Base-by-base conservation (phyloP, 1,140 invertebrate genomes). In the Bathynomus jamesi region DNA sequence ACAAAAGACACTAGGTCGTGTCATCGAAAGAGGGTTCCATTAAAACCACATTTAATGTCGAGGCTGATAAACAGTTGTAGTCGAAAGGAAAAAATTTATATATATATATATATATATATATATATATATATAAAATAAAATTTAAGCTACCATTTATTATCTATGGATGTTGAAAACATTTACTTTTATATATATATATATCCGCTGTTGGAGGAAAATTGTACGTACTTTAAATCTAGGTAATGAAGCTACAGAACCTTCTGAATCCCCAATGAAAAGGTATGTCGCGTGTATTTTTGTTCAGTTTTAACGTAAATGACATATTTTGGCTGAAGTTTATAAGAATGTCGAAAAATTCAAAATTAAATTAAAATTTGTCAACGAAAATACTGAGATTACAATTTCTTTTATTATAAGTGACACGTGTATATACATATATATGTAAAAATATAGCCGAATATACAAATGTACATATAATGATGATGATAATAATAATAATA, bases 61-160 rank as follows among this genome's bases (percentile, higher is more conserved):
- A n/a, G n/a, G n/a, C n/a, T n/a, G n/a, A n/a, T n/a, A n/a, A n/a
- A n/a, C n/a, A n/a, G n/a, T n/a, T n/a, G n/a, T n/a, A n/a, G n/a
- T n/a, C n/a, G n/a, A n/a, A n/a, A n/a, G n/a, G n/a, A n/a, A n/a
- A n/a, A n/a, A n/a, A 25, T 64, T 27, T 64, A 64, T 64, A 64
- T 64, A 64, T 64, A 64, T 64, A 64, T 64, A 64, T 64, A 27
- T 64, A 64, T 64, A 64, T 64, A 64, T 29, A 27, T 27, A 64
- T 27, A 64, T 27, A 27, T 27, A 27, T 27, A 27, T 1, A 4
- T 1, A 27, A 27, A 8, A 27, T 4, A 27, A 0, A 27, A 8
- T 5, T 24, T 3, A 5, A 21, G 3, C 3, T n/a, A 21, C 8
- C 1, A 5, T 1, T n/a, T 24, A 25, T 5, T 24, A 21, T 63